phyloP scores from a whole-genome alignment of 2,797 vertebrate species.

The Helostoma temminkii region DNA sequence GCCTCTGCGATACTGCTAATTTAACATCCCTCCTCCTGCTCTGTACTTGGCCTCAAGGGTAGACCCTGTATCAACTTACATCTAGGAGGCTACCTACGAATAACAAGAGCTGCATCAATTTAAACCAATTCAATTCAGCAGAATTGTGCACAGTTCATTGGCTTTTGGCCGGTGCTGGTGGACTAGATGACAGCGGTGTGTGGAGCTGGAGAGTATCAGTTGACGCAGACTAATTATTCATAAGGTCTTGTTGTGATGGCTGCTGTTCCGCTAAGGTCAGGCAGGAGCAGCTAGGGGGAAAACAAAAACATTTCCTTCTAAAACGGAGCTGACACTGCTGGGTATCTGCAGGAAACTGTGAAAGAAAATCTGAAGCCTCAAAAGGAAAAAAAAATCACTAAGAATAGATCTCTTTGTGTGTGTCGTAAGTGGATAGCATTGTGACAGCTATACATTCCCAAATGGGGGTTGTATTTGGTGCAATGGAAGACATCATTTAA shows the following conservation, averaged over 20 bases:
- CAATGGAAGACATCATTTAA: constrained; percentile 39
- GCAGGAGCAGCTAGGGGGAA: constrained; percentile 51
- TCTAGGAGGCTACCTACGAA: constrained; percentile 63
- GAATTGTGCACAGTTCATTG: constrained; percentile 72
- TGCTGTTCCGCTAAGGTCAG: constrained; percentile 68
- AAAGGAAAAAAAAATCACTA: constrained; percentile 9
- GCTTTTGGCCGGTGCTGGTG: constrained; percentile 63
- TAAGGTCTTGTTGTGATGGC: constrained; percentile 77
- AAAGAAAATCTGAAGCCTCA: constrained; percentile 47
- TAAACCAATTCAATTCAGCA: constrained; percentile 70
- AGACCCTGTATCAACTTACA: constrained; percentile 67
- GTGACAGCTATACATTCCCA: constrained; percentile 43
- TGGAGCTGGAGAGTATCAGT: constrained; percentile 73
- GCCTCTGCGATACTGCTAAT: constrained; percentile 58
- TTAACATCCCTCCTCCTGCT: constrained; percentile 61
- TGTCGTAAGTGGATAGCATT: constrained; percentile 22
- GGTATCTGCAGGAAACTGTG: constrained; percentile 33
- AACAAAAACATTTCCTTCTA: constrained; percentile 68
- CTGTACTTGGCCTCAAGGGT: constrained; percentile 53
- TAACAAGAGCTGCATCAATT: constrained; percentile 65
- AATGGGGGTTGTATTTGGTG: constrained; percentile 48
- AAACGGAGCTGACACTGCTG: constrained; percentile 56
- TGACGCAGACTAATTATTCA: constrained; percentile 81
- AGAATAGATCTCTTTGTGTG: constrained; percentile 18
- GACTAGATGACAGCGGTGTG: constrained; percentile 65